Percentiles rank a stretch among this genome's conserved stretches.
phyloP scores from a whole-genome alignment of 2,888 invertebrate genomes.

The Scaptomyza polygonia region DNA sequence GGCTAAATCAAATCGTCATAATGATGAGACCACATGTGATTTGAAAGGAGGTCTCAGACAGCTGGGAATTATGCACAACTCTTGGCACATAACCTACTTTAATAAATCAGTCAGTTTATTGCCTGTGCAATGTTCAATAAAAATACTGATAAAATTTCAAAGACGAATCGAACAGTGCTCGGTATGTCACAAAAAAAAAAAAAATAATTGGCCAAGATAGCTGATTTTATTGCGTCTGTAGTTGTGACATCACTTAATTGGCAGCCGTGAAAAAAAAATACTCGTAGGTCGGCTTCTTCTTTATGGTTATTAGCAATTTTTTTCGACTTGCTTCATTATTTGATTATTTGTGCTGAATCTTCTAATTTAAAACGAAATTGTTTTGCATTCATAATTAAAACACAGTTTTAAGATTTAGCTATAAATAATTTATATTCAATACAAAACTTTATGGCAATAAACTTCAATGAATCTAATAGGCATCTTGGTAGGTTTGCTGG shows the following conservation, averaged over 20 bases:
- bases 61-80: constrained; percentile 29
- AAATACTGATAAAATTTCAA: constrained; percentile 22
- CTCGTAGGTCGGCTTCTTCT: constrained; percentile 21
- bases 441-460: constrained; percentile 27
- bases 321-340: constrained; percentile 39
- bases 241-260: constrained; percentile 57
- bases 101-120: constrained; percentile 23
- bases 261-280: constrained; percentile 65
- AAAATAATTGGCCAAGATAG: constrained; percentile 48
- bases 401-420: constrained; percentile 42
- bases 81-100: constrained; percentile 15
- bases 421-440: constrained; percentile 68
- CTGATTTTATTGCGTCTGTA: constrained; percentile 48
- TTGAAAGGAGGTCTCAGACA: constrained; percentile 58
- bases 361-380: constrained; percentile 46
- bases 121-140: constrained; percentile 37
- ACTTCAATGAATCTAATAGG: constrained; percentile 51
- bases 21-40: constrained; percentile 44
- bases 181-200: too few species aligned
- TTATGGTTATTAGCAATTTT: constrained; percentile 35
- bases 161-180: constrained; percentile 30
- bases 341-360: constrained; percentile 54
- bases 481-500: constrained; percentile 28
- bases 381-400: constrained; percentile 70
- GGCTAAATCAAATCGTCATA: constrained; percentile 39